Evolutionary conservation across 2,888 invertebrate species (phyloP), one percentile per base, ranked within the genome.

Genomic region (Myopa testacea): DNA sequence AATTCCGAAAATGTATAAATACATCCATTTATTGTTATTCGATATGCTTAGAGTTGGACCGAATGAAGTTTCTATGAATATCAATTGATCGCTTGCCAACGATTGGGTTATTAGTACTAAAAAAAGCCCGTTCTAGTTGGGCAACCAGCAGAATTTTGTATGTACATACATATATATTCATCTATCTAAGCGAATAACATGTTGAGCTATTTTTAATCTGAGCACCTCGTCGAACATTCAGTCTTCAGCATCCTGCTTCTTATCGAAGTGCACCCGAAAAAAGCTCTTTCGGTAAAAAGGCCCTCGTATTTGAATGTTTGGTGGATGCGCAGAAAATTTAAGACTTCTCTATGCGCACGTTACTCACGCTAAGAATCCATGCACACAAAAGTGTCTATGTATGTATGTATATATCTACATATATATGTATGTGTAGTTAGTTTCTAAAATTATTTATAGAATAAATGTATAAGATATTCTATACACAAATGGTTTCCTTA

Each of bases 141-240:
- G 45, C 45, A 45, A 45, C 10, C 45, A 10, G 10, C 6, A 45
- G 3, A 45, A 8, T 45, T 6, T 45, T 45, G 7, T 45, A 10
- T 10, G 26, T 45, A 45, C 45, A 40, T 40, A 40, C 8, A 8
- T 40, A 38, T 40, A 37, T 67, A n/a, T n/a, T n/a, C n/a, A 65
- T 65, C 34, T 65, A 65, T 65, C 34, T 65, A 65, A 16, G 63
- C 26, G 37, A 26, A n/a, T 14, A 40, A 40, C 40, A 67, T 67
- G 37, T 40, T 50, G 40, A 16, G 73, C 50, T 73, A 73, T 73
- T 73, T 73, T 50, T 73, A 73, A 73, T 26, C 45, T 63, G 40
- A 73, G 73, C 73, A 63, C 62, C 63, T 73, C 45, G 19, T 73
- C 60, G 40, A 58, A 60, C 60, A 16, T 62, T 38, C 34, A 37